Evolutionary conservation across 2,888 invertebrate genomes (phyloP).

Genomic region (Crossocerus cetratus): DNA sequence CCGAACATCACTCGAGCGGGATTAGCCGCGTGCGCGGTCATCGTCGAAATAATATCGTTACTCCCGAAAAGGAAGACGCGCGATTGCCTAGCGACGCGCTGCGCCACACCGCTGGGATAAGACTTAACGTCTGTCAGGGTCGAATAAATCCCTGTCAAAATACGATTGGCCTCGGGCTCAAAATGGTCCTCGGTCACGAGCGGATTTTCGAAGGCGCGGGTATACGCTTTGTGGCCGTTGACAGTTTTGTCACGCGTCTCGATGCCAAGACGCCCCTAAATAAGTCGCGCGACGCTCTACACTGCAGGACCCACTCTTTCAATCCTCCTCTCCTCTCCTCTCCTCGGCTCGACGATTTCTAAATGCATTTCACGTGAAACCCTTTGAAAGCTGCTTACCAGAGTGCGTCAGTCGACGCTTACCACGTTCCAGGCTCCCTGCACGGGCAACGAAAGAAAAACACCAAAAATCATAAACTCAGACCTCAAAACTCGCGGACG

Average conservation of each 20-base stretch:
- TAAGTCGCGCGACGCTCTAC: conserved; percentile 18
- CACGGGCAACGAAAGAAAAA: too few relatives aligned
- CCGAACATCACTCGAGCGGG: conserved; percentile 16
- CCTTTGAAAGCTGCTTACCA: background rate
- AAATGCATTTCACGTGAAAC: conserved; percentile 1
- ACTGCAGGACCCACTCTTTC: conserved; percentile 15
- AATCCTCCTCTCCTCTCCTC: too few relatives aligned
- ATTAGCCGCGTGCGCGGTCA: conserved; percentile 15
- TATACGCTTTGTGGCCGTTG: conserved; percentile 25
- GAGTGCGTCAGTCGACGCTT: background rate
- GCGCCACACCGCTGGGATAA: conserved; percentile 36
- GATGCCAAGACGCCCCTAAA: conserved; percentile 1
- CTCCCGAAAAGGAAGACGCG: background rate
- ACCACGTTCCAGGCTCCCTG: background rate
- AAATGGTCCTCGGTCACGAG: conserved; percentile 34
- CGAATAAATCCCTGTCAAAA: conserved; percentile 57
- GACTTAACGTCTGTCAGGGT: conserved; percentile 32
- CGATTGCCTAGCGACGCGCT: conserved; percentile 11
- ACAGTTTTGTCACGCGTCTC: conserved; percentile 40
- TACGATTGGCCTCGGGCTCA: conserved; percentile 41
- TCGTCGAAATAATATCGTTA: conserved; percentile 19
- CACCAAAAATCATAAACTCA: too few relatives aligned
- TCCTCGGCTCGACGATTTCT: background rate
- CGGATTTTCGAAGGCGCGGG: conserved; percentile 31
- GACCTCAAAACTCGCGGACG: too few relatives aligned